Base-by-base conservation (phyloP, 2,113 vertebrate genomes). In the Semicossyphus pulcher region DNA sequence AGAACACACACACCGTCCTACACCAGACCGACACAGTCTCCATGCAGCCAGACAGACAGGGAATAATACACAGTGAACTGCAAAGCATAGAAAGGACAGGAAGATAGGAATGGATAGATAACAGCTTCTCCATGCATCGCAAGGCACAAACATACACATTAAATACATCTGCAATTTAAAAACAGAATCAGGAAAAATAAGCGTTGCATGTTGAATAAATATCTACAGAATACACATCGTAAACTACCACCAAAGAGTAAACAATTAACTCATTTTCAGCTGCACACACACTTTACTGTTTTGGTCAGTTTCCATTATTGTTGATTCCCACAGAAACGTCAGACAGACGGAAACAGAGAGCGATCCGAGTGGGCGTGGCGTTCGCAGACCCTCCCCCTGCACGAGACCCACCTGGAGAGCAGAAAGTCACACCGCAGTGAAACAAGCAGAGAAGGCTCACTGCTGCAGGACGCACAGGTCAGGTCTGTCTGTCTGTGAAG, bases 331-430 rank as follows among this genome's bases (percentile, higher is more conserved):
- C 15, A 29, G 20, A 28, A 11, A 1, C 25, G 26, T 25, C 16
- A 47, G 51, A 59, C 61, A 2, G 53, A 23, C 58, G n/a, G 51
- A 75, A 31, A 62, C 23, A 18, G 10, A 26, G 62, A 36, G 49
- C 9, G 3, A n/a, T 6, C 4, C 7, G 1, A 45, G 62, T 25
- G 53, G 86, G 86, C 70, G 79, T 42, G 79, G 61, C 26, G 25
- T 59, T 32, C 0, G 28, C 7, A 7, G 28, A 14, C 14, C 29
- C 2, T 2, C 68, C 59, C 28, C 42, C 34, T 10, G 36, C 2
- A n/a, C 10, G 23, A 66, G 58, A 66, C 9, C 59, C 88, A 86
- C 83, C 85, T 89, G 83, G n/a, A 34, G 59, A 20, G 26, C n/a
- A 21, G 37, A 39, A 14, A 58, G 26, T 20, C 6, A 44, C 18